A percentile compares a stretch with the other conserved stretches of the same genome.
Evolutionary conservation across 2,888 invertebrate species (phyloP).

Genomic region (Embidobia sp.): DNA sequence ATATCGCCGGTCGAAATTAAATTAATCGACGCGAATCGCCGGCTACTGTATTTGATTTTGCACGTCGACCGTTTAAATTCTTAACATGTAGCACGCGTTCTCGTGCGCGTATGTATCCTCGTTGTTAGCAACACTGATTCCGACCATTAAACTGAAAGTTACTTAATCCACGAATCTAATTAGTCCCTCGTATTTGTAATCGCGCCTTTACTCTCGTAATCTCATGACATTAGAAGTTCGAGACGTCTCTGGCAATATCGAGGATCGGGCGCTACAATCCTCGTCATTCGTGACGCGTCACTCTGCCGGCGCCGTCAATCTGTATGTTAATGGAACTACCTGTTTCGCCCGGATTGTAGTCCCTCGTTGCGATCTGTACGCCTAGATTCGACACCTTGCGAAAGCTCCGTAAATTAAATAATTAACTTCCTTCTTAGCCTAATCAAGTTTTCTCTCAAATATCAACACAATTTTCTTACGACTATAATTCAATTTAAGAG

Average conservation of each 20-base stretch:
- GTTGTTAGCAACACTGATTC: constrained; percentile 58
- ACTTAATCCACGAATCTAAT: constrained; percentile 64
- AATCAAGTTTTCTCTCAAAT: constrained; percentile 28
- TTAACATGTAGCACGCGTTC: background rate
- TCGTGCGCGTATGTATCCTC: constrained; percentile 17
- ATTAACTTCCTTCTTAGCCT: constrained; percentile 42
- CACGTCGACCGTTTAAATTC: constrained; percentile 31
- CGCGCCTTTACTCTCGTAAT: constrained; percentile 65
- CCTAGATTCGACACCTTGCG: constrained; percentile 62
- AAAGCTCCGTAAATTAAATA: constrained; percentile 60
- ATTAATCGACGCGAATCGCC: too few relatives aligned
- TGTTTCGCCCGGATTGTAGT: constrained; percentile 73
- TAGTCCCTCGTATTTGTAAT: constrained; percentile 64
- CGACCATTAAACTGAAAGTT: constrained; percentile 53
- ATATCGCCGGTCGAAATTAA: too few relatives aligned
- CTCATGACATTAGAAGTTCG: constrained; percentile 62
- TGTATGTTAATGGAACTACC: constrained; percentile 76
- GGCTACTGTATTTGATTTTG: constrained; percentile 35
- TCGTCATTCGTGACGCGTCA: constrained; percentile 60
- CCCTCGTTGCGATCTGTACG: constrained; percentile 55
- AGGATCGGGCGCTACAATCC: constrained; percentile 46
- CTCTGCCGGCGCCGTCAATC: constrained; percentile 71
- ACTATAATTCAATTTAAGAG: too few relatives aligned
- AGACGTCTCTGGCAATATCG: constrained; percentile 48
- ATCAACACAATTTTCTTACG: constrained; percentile 43